Evolutionary conservation across 2,113 vertebrate species (phyloP).

Genomic region (Ploceus nigricollis): DNA sequence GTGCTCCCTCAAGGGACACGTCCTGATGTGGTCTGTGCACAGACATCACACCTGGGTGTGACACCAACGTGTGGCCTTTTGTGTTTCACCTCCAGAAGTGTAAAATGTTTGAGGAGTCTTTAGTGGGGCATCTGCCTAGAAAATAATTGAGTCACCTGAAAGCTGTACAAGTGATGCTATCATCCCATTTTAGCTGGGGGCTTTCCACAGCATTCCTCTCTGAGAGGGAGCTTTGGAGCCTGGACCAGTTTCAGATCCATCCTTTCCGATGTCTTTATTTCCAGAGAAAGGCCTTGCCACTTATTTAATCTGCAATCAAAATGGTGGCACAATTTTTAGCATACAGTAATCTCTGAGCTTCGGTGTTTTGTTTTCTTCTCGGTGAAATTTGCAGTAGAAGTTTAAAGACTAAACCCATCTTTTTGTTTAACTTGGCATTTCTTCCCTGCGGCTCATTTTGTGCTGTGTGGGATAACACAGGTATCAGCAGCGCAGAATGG

Average conservation of each 20-base stretch:
- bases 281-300: neutral
- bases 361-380: neutral
- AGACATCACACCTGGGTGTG: neutral
- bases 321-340: neutral
- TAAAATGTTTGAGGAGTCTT: neutral
- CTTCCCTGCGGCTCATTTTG: neutral
- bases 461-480: neutral
- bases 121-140: neutral
- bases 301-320: neutral
- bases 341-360: neutral
- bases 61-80: neutral
- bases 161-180: neutral
- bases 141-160: neutral
- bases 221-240: neutral
- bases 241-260: neutral
- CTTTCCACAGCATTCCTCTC: neutral
- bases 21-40: neutral
- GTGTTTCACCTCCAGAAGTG: neutral
- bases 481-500: neutral
- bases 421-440: constrained; percentile 34
- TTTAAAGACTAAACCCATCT: neutral
- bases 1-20: neutral
- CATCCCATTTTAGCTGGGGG: neutral
- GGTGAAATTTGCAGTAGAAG: neutral
- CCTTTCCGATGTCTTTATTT: neutral